Evolutionary conservation across 2,113 vertebrate species (phyloP).

Genomic region (Paradisaea rubra): DNA sequence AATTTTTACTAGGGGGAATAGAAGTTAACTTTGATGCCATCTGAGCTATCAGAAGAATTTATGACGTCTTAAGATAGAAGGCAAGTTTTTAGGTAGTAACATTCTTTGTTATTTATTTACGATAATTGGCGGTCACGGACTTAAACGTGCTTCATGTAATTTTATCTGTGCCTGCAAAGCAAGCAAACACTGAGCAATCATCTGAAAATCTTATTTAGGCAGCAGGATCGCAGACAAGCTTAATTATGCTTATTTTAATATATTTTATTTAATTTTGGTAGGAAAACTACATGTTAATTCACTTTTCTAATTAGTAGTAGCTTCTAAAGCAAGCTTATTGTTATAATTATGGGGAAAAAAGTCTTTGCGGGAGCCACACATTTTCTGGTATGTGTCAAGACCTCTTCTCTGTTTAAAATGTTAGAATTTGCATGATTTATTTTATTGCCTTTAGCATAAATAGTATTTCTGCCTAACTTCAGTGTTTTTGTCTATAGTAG

Average conservation of each 20-base stretch:
- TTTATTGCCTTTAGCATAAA: neutral
- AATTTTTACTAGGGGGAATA: conserved; percentile 35
- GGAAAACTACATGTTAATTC: conserved; percentile 7
- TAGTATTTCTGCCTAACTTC: conserved; percentile 5
- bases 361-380: neutral
- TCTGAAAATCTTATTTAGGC: conserved; percentile 48
- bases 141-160: conserved; percentile 32
- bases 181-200: conserved; percentile 16
- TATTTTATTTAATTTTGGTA: conserved; percentile 3
- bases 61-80: conserved; percentile 57
- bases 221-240: conserved; percentile 10
- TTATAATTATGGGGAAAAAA: neutral
- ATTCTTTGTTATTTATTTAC: neutral
- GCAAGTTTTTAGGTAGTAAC: conserved; percentile 61
- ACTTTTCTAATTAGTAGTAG: neutral
- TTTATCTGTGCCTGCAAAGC: conserved; percentile 36
- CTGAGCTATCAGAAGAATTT: conserved; percentile 39
- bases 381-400: conserved; percentile 25
- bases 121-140: neutral
- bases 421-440: conserved; percentile 39
- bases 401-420: neutral
- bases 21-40: conserved; percentile 21
- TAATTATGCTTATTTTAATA: conserved; percentile 5
- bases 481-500: neutral
- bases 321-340: neutral